These are phyloP conservation scores for Alentia gelatinosa DNA, from an alignment of 2,888 invertebrate genomes.

Conservation along the genomic window DNA sequence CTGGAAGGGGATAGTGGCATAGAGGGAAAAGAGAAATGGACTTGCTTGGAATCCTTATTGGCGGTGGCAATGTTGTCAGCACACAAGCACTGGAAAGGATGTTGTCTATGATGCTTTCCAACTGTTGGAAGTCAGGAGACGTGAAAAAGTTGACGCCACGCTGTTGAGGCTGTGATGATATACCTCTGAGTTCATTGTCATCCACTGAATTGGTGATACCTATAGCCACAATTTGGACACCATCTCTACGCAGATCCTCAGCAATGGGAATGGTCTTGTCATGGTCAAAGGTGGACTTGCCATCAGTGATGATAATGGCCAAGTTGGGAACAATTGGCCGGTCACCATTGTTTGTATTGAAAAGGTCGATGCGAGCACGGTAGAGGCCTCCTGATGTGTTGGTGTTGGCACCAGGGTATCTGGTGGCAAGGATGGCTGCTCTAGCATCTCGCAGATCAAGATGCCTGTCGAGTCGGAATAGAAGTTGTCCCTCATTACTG, in stretches of 20 bases:
- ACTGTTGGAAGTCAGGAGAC: not conserved
- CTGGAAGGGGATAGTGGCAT: not conserved
- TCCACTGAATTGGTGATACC: conserved; percentile 48
- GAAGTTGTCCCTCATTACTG: not conserved
- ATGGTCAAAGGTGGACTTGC: conserved; percentile 44
- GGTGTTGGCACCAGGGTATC: conserved; percentile 57
- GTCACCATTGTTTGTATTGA: conserved; percentile 41
- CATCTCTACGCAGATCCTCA: not conserved
- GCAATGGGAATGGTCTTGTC: conserved; percentile 39
- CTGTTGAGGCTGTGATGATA: conserved; percentile 40
- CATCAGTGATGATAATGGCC: conserved; percentile 55
- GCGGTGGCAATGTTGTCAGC: not conserved
- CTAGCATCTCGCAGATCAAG: conserved; percentile 30
- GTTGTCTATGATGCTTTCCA: not conserved
- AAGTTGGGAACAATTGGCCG: conserved; percentile 29
- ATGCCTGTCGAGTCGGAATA: conserved; percentile 23
- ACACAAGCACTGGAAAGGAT: not conserved
- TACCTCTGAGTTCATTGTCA: conserved; percentile 38
- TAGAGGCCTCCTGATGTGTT: conserved; percentile 63
- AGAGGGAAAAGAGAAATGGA: not conserved
- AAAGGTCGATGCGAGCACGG: not conserved
- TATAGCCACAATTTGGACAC: conserved; percentile 21
- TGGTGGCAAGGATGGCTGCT: conserved; percentile 33
- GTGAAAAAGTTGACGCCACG: not conserved
- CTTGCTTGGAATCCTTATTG: not conserved